Base-by-base conservation (phyloP, 2,888 invertebrate species). In the Platerodrilus igneus region DNA sequence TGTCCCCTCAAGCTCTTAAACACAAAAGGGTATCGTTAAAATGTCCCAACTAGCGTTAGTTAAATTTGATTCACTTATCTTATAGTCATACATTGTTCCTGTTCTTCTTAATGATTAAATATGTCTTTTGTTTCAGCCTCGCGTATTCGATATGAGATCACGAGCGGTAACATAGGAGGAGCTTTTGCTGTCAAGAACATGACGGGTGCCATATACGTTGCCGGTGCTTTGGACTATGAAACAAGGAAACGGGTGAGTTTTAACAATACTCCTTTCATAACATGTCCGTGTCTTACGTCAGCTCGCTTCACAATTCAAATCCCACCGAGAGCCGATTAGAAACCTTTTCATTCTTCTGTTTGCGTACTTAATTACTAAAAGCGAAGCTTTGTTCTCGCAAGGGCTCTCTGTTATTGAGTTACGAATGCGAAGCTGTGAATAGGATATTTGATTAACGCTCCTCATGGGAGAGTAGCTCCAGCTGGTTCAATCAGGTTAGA, bases 71-170 rank as follows among this genome's bases (percentile, higher is more conserved):
- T n/a, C n/a, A n/a, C n/a, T n/a, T n/a, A n/a, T n/a, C n/a, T n/a
- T n/a, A n/a, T n/a, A n/a, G n/a, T n/a, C n/a, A n/a, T n/a, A n/a
- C n/a, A n/a, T n/a, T n/a, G n/a, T n/a, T n/a, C n/a, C 15, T 13
- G 13, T 27, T 6, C 3, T 6, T 8, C 15, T 27, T 27, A 27
- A n/a, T 11, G 13, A 14, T 27, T 27, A 6, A 4, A 11, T 14
- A 4, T 21, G 8, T 21, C 30, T 54, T 56, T 55, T 52, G 49
- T 75, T 74, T 47, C 79, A 93, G 94, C 93, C 70, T 94, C 94
- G 75, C 89, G 91, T 81, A 92, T 96, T 81, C 91, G 93, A 78
- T 96, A 96, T 78, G 94, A 95, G 84, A 95, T 96, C 75, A 94
- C 93, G 73, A 91, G 91, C 81, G 95, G 95, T 77, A 96, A 96